Percentiles rank a stretch among this genome's conserved stretches.
phyloP scores from a whole-genome alignment of 2,797 vertebrate genomes.

The Malurus leucopterus region DNA sequence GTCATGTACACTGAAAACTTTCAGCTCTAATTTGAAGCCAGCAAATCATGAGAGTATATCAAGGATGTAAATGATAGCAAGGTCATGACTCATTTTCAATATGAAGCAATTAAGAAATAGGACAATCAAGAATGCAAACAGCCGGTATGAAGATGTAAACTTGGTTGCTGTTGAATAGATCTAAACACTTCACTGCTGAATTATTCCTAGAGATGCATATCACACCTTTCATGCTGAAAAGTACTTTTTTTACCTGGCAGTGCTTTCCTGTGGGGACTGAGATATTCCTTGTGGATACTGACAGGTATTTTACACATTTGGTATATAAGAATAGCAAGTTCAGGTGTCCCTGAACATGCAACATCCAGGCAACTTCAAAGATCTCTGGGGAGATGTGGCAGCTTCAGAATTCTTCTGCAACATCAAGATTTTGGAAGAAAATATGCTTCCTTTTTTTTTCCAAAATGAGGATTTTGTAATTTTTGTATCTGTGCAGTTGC shows the following conservation, averaged over 20 bases:
- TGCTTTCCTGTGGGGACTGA: background rate
- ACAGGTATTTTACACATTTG: background rate
- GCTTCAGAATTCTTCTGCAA: background rate
- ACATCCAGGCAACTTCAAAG: background rate
- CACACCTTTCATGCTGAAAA: background rate
- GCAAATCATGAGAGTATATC: slow-evolving; percentile 14
- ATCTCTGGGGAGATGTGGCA: background rate
- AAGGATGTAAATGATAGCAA: background rate
- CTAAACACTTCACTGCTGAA: background rate
- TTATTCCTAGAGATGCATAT: background rate
- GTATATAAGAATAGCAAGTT: background rate
- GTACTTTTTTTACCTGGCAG: background rate
- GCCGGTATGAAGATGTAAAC: background rate
- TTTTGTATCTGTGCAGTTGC: background rate
- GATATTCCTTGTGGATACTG: background rate
- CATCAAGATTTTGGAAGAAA: background rate
- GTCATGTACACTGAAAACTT: background rate
- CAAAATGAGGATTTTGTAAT: background rate
- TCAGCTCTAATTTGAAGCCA: background rate
- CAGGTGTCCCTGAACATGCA: background rate
- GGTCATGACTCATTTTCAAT: background rate
- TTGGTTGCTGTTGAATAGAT: background rate
- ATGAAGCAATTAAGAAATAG: background rate
- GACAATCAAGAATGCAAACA: background rate
- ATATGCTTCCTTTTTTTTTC: background rate